phyloP scores from a whole-genome alignment of 2,113 vertebrate species.

The Malurus melanocephalus region DNA sequence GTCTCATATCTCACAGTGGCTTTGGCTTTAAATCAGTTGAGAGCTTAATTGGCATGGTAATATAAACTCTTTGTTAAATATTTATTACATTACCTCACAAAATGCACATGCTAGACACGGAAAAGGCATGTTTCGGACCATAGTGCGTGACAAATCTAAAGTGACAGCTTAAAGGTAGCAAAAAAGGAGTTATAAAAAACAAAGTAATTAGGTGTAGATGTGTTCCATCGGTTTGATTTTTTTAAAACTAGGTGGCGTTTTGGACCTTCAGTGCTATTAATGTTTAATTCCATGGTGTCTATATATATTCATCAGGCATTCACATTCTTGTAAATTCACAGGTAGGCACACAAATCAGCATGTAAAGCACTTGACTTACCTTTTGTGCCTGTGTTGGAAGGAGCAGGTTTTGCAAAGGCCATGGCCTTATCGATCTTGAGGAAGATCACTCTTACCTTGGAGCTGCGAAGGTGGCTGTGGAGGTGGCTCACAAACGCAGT shows the following conservation, averaged over 20 bases:
- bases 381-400: not conserved
- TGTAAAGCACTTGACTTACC: not conserved
- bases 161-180: constrained; percentile 25
- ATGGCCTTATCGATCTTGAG: rapidly evolving
- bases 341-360: not conserved
- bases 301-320: not conserved
- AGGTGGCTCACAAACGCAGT: not conserved
- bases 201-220: not conserved
- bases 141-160: not conserved
- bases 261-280: not conserved
- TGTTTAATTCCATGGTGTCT: constrained; percentile 14
- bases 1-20: not conserved
- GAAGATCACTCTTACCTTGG: not conserved
- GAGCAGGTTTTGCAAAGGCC: not conserved
- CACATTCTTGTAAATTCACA: not conserved
- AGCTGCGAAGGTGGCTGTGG: not conserved
- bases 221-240: not conserved
- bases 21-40: constrained; percentile 52
- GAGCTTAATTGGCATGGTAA: constrained; percentile 45
- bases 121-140: not conserved
- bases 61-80: constrained; percentile 52
- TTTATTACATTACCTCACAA: constrained; percentile 32
- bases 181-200: not conserved
- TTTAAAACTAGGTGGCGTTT: not conserved
- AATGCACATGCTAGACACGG: not conserved